These are phyloP conservation scores for Aspidoscelis tigris DNA, from an alignment of 2,113 vertebrate genomes.

Conservation along the genomic window DNA sequence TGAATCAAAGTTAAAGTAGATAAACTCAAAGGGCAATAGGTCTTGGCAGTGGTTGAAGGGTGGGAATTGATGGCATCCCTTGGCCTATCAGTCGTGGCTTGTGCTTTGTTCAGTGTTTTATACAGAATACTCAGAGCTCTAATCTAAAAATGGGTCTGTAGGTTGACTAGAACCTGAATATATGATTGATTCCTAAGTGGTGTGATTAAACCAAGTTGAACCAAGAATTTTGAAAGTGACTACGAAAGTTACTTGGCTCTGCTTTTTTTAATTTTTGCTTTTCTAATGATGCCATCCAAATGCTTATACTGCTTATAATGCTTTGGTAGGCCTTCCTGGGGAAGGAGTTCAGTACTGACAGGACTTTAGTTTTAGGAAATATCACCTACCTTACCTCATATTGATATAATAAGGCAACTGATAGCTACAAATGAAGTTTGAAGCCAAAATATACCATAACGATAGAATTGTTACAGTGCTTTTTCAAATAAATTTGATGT, in stretches of 20 bases:
- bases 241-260: neutral
- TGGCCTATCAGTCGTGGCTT: conserved; percentile 13
- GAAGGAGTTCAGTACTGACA: neutral
- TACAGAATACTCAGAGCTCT: conserved; percentile 1
- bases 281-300: neutral
- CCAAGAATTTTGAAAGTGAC: neutral
- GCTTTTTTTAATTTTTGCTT: neutral
- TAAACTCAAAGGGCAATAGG: neutral
- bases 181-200: neutral
- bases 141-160: neutral
- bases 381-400: neutral
- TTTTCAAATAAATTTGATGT: too few relatives aligned
- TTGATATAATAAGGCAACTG: neutral
- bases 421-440: neutral
- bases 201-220: neutral
- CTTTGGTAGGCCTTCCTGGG: neutral
- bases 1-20: conserved; percentile 42
- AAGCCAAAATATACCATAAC: too few relatives aligned
- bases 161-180: neutral
- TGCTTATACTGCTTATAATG: neutral
- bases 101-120: conserved; percentile 13
- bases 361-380: neutral
- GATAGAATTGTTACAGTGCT: too few relatives aligned
- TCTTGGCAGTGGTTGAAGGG: conserved; percentile 24
- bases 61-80: conserved; percentile 29